Evolutionary conservation across 1,140 invertebrate genomes (phyloP).

Genomic region (Drosophila sucinea): DNA sequence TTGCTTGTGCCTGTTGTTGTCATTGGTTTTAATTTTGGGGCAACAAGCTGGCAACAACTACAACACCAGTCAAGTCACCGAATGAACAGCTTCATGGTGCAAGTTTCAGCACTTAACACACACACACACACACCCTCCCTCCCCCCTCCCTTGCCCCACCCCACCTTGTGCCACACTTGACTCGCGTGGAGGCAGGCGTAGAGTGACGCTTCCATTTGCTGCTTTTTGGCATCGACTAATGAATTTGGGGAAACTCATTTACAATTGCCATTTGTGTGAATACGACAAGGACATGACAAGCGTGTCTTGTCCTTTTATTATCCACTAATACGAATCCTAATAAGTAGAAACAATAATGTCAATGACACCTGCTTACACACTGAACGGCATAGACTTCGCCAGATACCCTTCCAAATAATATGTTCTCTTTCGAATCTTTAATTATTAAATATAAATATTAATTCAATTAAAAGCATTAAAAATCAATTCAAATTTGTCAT

Average conservation of each 20-base stretch:
- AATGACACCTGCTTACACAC: neutral
- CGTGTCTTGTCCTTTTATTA: constrained; percentile 52
- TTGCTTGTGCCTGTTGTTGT: neutral
- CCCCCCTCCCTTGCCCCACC: neutral
- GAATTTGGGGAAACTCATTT: constrained; percentile 61
- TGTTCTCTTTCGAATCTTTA: too few species aligned
- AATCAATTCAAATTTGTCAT: too few species aligned
- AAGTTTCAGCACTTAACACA: neutral
- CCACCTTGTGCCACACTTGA: too few species aligned
- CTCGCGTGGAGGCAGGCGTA: too few species aligned
- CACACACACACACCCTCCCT: neutral
- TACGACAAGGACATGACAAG: constrained; percentile 54
- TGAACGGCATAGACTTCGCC: constrained; percentile 18
- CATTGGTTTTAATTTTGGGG: neutral
- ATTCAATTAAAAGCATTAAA: too few species aligned
- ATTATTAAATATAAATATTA: too few species aligned
- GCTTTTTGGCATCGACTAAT: neutral
- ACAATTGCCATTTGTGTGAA: constrained; percentile 76
- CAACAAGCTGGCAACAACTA: too few species aligned
- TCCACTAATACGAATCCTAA: constrained; percentile 22
- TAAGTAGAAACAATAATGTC: constrained; percentile 21
- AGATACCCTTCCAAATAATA: constrained; percentile 16
- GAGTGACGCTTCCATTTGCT: neutral
- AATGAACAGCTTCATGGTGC: constrained; percentile 1
- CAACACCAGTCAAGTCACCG: neutral